Conservation (phyloP, 2,888 invertebrate species). For the Cataglyphis cursor region DNA sequence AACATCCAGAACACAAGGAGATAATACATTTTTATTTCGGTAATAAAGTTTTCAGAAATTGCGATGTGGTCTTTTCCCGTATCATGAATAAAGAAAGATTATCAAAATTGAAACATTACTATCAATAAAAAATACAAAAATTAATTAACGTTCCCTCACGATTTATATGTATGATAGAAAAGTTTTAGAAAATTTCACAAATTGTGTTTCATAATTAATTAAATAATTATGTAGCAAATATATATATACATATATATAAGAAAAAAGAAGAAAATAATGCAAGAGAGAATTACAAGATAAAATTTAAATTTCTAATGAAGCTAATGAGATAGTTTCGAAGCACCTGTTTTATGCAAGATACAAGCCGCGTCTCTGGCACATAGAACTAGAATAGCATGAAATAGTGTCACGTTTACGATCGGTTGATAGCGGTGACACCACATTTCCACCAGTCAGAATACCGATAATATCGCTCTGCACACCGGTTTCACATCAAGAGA, state of each 20-base stretch:
- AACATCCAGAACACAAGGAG: not conserved
- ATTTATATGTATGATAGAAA: not conserved
- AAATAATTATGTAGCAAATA: not conserved
- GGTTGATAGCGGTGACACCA: not conserved
- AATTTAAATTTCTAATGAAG: not conserved
- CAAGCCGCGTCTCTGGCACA: not conserved
- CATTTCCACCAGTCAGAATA: not conserved
- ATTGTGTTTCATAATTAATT: not conserved
- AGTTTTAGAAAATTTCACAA: not conserved
- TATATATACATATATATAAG: no score
- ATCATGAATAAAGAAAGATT: not conserved
- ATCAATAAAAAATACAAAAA: not conserved
- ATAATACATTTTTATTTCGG: not conserved
- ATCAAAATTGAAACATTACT: not conserved
- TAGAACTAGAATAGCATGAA: not conserved
- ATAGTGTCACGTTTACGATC: slow-evolving; percentile 6
- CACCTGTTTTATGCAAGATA: not conserved
- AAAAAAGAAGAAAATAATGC: not conserved
- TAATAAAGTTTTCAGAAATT: not conserved
- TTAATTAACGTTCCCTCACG: not conserved
- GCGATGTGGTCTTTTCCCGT: not conserved
- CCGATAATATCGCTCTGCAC: not conserved
- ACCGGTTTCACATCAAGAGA: not conserved
- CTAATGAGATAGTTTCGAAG: not conserved
- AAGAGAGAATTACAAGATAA: not conserved